Base-by-base conservation (phyloP, 2,113 vertebrate species). In the Chaenocephalus aceratus region DNA sequence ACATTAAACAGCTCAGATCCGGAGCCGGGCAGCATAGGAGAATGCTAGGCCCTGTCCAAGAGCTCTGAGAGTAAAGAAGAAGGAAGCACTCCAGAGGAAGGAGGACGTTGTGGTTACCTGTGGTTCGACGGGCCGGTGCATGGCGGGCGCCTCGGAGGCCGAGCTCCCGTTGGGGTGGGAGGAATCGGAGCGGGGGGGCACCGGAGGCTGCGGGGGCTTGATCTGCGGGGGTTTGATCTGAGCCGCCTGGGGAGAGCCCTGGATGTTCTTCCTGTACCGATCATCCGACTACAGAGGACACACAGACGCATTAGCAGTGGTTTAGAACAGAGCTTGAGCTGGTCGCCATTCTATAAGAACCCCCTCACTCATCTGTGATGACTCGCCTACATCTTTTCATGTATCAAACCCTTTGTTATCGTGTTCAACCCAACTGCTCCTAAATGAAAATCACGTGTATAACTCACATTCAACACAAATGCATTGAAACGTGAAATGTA, bases 221-320 rank as follows among this genome's bases (percentile, higher is more conserved):
- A 95, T 95, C 36, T 8, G 36, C 36, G 30, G 30, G 30, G 30
- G 30, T 30, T 30, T 30, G 30, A 30, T 30, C 91, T 96, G 97
- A 78, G 95, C 97, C 16, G 97, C 90, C 95, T 99, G 98, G 72
- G 98, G 97, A 87, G 98, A 99, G 84, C 97, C 96, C 92, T 98
- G 98, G 89, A 96, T 96, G 92, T 97, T 96, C 95, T 98, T 98
- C 80, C 97, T 96, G 94, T 98, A 97, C 65, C 98, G 96, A 88
- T 99, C 98, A 49, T 99, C 98, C 80, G 96, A 97, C 98, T 99
- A 80, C 61, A 57, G 58, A 73, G 58, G 74, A 86, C 86, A 81
- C 30, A 79, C 15, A 49, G 51, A 1, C 16, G 61, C 10, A 3
- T 21, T 21, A 21, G 21, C 21, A 21, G 21, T 10, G 10, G 48